Evolutionary conservation across 1,140 invertebrate genomes (phyloP).

Genomic region (Orussus abietinus): DNA sequence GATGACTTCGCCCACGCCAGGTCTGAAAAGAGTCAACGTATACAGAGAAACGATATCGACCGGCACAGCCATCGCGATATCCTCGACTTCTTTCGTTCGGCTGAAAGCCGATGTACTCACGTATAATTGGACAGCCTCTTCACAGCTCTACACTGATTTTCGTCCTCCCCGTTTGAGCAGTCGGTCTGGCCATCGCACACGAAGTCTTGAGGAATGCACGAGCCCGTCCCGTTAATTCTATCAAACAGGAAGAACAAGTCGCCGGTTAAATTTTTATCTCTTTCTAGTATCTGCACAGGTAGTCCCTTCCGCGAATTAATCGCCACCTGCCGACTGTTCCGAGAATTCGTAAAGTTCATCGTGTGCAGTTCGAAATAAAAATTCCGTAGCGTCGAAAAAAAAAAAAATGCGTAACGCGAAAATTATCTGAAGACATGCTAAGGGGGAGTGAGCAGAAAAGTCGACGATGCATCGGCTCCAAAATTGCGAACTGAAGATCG

Average conservation of each 20-base stretch:
- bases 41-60: neutral
- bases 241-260: too few relatives aligned
- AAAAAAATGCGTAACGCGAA: neutral
- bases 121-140: conserved; percentile 16
- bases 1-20: conserved; percentile 55
- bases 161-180: conserved; percentile 69
- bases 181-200: conserved; percentile 69
- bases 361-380: conserved; percentile 33
- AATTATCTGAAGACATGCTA: too few relatives aligned
- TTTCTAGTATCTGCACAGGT: too few relatives aligned
- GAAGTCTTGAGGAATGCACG: conserved; percentile 65
- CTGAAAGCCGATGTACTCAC: conserved; percentile 26
- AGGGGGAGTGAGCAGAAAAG: too few relatives aligned
- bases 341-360: too few relatives aligned
- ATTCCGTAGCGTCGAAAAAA: conserved; percentile 1
- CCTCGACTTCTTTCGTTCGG: conserved; percentile 5
- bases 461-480: too few relatives aligned
- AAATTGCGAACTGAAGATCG: too few relatives aligned
- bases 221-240: conserved; percentile 15
- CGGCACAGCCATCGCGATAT: neutral
- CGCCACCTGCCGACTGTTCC: too few relatives aligned
- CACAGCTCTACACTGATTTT: conserved; percentile 52
- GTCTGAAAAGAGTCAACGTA: conserved; percentile 32
- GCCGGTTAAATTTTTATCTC: too few relatives aligned
- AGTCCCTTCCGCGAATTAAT: too few relatives aligned